Conservation (phyloP, 2,797 vertebrate genomes). For the Bufotes viridis region DNA sequence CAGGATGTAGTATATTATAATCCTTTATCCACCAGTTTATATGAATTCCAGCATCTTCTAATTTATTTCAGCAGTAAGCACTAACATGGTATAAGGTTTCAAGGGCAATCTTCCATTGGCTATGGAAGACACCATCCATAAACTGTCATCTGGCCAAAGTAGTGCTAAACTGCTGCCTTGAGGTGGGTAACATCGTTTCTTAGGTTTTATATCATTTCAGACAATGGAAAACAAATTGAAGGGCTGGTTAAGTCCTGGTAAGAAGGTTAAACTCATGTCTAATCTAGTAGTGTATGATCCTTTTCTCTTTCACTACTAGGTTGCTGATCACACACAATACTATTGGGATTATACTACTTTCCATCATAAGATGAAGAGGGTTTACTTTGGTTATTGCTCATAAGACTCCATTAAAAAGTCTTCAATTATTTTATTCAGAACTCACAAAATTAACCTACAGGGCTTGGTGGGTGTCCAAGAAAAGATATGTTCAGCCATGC, state of each 20-base stretch:
- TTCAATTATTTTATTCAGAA: no score
- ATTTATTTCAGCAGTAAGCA: slow-evolving; percentile 67
- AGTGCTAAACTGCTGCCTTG: slow-evolving; percentile 15
- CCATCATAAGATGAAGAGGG: no score
- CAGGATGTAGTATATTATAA: slow-evolving; percentile 71
- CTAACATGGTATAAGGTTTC: slow-evolving; percentile 72
- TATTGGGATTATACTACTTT: no score
- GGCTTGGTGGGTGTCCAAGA: no score
- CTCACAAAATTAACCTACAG: no score
- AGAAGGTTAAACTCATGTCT: background rate
- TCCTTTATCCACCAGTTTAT: slow-evolving; percentile 76
- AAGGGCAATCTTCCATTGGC: slow-evolving; percentile 73
- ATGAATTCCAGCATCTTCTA: slow-evolving; percentile 72
- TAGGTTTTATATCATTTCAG: background rate
- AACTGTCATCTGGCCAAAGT: slow-evolving; percentile 37
- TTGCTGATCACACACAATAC: no score
- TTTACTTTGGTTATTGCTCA: no score
- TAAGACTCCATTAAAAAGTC: no score
- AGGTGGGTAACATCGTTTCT: background rate
- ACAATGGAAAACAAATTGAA: background rate
- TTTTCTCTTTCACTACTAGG: background rate
- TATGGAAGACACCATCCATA: slow-evolving; percentile 65
- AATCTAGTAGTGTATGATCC: background rate
- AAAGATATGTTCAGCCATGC: no score
- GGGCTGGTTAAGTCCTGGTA: background rate